Evolutionary conservation across 2,113 vertebrate genomes (phyloP), one percentile per base, ranked within the genome.

Genomic region (Alligator mississippiensis): DNA sequence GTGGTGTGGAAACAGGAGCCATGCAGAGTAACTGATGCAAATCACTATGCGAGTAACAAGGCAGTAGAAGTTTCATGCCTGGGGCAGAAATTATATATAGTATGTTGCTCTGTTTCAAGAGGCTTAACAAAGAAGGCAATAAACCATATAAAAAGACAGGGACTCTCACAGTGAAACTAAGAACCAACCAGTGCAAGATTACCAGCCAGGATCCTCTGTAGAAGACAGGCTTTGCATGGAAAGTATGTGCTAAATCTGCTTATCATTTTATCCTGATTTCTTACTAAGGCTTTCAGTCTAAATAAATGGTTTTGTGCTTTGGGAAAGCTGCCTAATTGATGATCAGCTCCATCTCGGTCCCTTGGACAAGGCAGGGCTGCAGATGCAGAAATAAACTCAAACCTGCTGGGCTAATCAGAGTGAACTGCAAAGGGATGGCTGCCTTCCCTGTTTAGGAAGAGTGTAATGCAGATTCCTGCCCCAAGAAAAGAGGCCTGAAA

Each of bases 371-470:
- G 16, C 15, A 66, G 14, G 24, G 21, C 16, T 24, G 30, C 1
- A 58, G 3, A 77, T 19, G 34, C 5, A 62, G 30, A 82, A 58
- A 72, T 30, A 47, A 47, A 47, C 47, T 8, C 55, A 27, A 28
- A 6, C 21, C 5, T 14, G 0, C 2, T 1, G 1, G 14, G 10
- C 24, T 12, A 55, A 30, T 2, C 1, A n/a, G 27, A 61, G 82
- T 34, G 7, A 10, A 1, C 0, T 1, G 22, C 57, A 6, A 63
- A 28, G 58, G 4, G 58, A 74, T 77, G 82, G 28, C 54, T 58
- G 72, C 34, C 2, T 79, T 4, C 68, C 75, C 66, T 1, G 18
- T 47, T 47, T 47, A 47, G 47, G 47, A 47, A 47, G 47, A 47
- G 47, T 9, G 8, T 47, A 47, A 47, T 47, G 9, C 47, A 47